These are phyloP conservation scores for Pimpla rufipes DNA, from an alignment of 2,888 invertebrate species.

Conservation along the genomic window DNA sequence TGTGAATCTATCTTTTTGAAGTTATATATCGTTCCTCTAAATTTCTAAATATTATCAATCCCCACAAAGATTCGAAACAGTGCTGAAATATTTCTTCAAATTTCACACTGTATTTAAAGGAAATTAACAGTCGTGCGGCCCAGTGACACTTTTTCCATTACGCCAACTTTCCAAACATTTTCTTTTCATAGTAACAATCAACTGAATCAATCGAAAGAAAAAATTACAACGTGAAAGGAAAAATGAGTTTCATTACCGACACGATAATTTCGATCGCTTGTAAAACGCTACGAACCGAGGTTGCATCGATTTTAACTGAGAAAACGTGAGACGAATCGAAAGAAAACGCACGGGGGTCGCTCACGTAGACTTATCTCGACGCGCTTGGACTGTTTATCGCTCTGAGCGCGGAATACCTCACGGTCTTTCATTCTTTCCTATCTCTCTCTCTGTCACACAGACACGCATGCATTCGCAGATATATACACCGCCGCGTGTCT, in stretches of 20 bases:
- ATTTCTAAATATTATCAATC: background rate
- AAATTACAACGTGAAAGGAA: background rate
- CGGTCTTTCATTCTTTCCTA: slow-evolving; percentile 39
- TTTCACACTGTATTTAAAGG: background rate
- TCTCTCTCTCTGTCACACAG: slow-evolving; percentile 41
- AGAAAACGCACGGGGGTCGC: background rate
- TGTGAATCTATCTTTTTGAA: background rate
- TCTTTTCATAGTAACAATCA: slow-evolving; percentile 28
- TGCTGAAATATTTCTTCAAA: slow-evolving; percentile 1
- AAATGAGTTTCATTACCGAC: slow-evolving; percentile 2
- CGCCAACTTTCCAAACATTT: background rate
- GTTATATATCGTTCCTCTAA: background rate
- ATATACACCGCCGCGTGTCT: slow-evolving; percentile 29
- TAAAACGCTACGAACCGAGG: background rate
- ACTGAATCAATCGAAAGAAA: background rate
- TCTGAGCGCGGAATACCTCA: slow-evolving; percentile 13
- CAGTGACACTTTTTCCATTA: background rate
- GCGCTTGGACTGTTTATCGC: background rate
- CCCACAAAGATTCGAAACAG: background rate
- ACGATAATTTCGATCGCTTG: background rate
- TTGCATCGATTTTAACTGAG: slow-evolving; percentile 13
- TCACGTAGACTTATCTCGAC: background rate
- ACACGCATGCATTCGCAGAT: slow-evolving; percentile 43
- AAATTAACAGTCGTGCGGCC: slow-evolving; percentile 2
- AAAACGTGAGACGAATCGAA: slow-evolving; percentile 6